Percentiles rank a stretch among this genome's conserved stretches.
phyloP scores from a whole-genome alignment of 2,113 vertebrate genomes.

The Sceloporus undulatus region DNA sequence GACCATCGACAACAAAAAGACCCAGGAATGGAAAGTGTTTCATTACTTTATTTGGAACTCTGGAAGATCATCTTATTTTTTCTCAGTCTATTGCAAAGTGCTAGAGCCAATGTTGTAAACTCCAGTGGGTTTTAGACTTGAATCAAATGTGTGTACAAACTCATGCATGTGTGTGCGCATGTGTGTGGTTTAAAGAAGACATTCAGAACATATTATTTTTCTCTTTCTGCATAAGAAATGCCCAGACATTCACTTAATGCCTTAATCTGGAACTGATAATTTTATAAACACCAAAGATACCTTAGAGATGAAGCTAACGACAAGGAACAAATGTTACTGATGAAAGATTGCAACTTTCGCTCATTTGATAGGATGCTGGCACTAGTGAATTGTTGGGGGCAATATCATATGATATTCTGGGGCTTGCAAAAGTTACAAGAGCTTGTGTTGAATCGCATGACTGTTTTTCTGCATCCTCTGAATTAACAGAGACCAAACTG shows the following conservation, averaged over 20 bases:
- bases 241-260: constrained; percentile 41
- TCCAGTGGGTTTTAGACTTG: constrained; percentile 52
- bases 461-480: constrained; percentile 91
- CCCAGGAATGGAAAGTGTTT: background rate
- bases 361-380: constrained; percentile 72
- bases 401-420: constrained; percentile 76
- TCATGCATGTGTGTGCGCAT: background rate
- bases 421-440: constrained; percentile 83
- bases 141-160: constrained; percentile 33
- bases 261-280: constrained; percentile 36
- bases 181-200: constrained; percentile 1
- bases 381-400: constrained; percentile 58
- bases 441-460: constrained; percentile 95
- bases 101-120: constrained; percentile 35
- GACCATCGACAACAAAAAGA: background rate
- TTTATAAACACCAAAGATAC: constrained; percentile 48
- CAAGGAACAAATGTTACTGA: constrained; percentile 81
- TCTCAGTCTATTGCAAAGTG: background rate
- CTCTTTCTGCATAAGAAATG: constrained; percentile 24
- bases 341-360: constrained; percentile 78
- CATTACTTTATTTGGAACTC: background rate
- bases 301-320: constrained; percentile 67
- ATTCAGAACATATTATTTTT: constrained; percentile 25
- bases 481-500: constrained; percentile 82
- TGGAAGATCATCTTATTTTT: background rate